A percentile compares a stretch with the other conserved stretches of the same genome.
Conservation (phyloP, 2,888 invertebrate genomes). For the Heliconius cydno region DNA sequence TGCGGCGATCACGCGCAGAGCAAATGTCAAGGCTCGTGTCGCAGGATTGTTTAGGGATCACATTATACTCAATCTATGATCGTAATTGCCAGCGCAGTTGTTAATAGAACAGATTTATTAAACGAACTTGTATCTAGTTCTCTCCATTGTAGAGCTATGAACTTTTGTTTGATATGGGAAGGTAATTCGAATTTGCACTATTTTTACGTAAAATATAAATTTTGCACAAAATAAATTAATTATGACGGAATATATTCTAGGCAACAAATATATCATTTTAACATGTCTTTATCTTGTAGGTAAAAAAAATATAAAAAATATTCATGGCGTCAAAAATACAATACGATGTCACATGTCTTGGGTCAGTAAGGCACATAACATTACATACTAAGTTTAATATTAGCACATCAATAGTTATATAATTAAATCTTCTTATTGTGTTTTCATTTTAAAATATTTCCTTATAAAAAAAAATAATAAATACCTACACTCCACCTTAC, state of each 20-base stretch:
- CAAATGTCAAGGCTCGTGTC: constrained; percentile 72
- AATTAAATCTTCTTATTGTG: background rate
- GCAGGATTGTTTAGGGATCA: constrained; percentile 44
- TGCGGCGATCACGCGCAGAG: constrained; percentile 59
- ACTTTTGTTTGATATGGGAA: too few species aligned
- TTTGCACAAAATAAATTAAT: background rate
- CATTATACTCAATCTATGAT: constrained; percentile 35
- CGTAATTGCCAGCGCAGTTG: constrained; percentile 12
- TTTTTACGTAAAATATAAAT: too few species aligned
- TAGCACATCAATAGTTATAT: background rate
- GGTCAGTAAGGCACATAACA: background rate
- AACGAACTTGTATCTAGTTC: background rate
- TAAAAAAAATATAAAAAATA: background rate
- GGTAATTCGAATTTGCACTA: too few species aligned
- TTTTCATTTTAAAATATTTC: background rate
- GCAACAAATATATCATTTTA: constrained; percentile 30
- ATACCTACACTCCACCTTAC: too few species aligned
- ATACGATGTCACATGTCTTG: constrained; percentile 24
- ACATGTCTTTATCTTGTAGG: constrained; percentile 27
- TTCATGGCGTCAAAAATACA: constrained; percentile 21
- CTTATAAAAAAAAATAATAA: too few species aligned
- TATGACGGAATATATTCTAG: background rate
- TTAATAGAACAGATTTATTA: background rate
- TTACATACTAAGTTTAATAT: background rate
- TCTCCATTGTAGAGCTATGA: too few species aligned